Base-by-base conservation (phyloP, 30 jellyfish, hydroid and myxozoan species). In the Nemopilema nomurai region DNA sequence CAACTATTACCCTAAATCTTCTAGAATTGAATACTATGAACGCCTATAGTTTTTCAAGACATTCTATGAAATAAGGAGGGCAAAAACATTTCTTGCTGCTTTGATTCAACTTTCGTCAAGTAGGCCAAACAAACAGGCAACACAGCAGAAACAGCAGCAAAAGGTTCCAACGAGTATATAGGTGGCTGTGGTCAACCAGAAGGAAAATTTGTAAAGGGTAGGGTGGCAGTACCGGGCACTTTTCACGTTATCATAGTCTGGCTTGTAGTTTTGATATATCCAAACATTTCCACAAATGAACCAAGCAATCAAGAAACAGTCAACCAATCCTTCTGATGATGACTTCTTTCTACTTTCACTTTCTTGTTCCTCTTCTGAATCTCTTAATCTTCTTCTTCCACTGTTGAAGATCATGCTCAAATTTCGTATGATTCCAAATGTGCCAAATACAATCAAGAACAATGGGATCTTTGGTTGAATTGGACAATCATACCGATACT, bases 281-380 rank as follows among this genome's bases (percentile, higher is more conserved):
- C 97, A 90, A 22, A 90, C 92, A 77, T 90, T 90, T 51, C 97
- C 97, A 62, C 84, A 53, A 16, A 90, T 82, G 64, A 90, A 90
- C 97, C 97, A 90, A 62, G 86, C 87, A 20, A 90, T n/a, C 70
- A 82, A 69, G 81, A 90, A 90, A 28, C 77, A 24, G 78, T 79
- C 91, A 22, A 79, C 53, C 19, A 71, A 13, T 4, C 81, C 83
- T 8, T 33, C 79, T 67, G 79, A 77, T n/a, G 78, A 26, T 25
- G 89, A n/a, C 74, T 73, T 72, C 41, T 76, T 76, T 27, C 50
- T 62, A 49, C 49, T 31, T 21, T 49, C 67, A 18, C 51, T 88
- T 62, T 76, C 94, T 17, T 68, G 51, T 7, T 25, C 84, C 18
- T 24, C 57, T 28, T 33, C 69, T 9, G 49, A 81, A 24, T 51